Conservation (phyloP, 2,113 vertebrate genomes). For the Salvator merianae region DNA sequence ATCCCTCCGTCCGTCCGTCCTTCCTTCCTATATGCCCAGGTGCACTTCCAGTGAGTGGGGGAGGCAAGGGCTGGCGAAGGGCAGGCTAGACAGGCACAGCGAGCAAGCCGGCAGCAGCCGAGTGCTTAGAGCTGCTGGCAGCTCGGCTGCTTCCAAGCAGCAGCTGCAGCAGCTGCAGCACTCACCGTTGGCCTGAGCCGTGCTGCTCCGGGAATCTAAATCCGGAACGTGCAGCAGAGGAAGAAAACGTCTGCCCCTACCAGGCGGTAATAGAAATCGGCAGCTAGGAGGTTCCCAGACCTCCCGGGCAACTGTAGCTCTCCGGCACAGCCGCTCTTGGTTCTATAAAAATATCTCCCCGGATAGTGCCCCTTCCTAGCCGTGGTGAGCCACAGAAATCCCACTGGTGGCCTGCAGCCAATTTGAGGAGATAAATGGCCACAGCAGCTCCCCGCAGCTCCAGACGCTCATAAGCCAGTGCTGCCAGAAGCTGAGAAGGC, state of each 20-base stretch:
- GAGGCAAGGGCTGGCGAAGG: too few relatives aligned
- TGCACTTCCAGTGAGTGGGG: too few relatives aligned
- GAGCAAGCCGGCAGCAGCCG: too few relatives aligned
- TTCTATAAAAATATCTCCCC: too few relatives aligned
- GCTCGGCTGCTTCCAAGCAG: too few relatives aligned
- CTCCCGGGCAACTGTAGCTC: fast-evolving
- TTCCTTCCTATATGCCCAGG: too few relatives aligned
- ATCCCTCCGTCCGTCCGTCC: too few relatives aligned
- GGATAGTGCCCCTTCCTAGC: background rate
- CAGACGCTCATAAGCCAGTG: too few relatives aligned
- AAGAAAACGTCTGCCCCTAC: background rate
- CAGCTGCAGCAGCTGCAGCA: background rate
- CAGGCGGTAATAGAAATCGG: background rate
- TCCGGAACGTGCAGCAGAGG: background rate
- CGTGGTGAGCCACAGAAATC: background rate
- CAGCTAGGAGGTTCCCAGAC: fast-evolving
- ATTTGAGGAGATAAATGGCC: too few relatives aligned
- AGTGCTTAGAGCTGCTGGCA: too few relatives aligned
- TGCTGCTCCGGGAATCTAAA: background rate
- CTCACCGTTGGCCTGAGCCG: too few relatives aligned
- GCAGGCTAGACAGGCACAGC: too few relatives aligned
- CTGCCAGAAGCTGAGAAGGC: background rate
- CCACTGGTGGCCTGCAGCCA: background rate
- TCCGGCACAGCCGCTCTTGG: background rate
- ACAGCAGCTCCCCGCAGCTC: background rate